Percentiles rank a stretch among this genome's conserved stretches.
These are phyloP conservation scores for Pipistrellus nathusii DNA, from an alignment of 2,797 vertebrate genomes.

Conservation along the genomic window DNA sequence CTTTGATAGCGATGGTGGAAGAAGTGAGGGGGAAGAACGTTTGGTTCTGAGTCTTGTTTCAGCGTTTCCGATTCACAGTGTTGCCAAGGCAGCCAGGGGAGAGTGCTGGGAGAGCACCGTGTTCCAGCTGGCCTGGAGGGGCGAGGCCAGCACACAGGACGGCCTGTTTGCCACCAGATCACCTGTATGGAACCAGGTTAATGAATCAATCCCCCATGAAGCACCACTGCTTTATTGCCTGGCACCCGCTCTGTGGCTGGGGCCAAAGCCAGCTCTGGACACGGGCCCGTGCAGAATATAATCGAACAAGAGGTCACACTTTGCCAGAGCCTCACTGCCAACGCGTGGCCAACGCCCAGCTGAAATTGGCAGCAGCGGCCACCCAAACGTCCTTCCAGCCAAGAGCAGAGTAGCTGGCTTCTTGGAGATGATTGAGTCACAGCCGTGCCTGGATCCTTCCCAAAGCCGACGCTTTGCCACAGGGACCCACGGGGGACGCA, in stretches of 20 bases:
- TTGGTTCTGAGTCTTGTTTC: not conserved
- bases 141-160: not conserved
- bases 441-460: not conserved
- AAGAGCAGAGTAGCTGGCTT: constrained; percentile 18
- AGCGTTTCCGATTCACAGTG: not conserved
- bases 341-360: not conserved
- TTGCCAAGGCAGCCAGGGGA: not conserved
- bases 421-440: constrained; percentile 27
- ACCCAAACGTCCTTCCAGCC: constrained; percentile 2
- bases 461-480: not conserved
- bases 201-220: not conserved
- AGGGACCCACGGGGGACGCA: fast-evolving
- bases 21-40: not conserved
- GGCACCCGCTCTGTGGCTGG: not conserved
- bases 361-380: constrained; percentile 44
- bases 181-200: not conserved
- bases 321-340: constrained; percentile 48
- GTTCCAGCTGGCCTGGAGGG: not conserved
- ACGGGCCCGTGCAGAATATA: not conserved
- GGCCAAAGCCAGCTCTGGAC: not conserved
- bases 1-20: not conserved
- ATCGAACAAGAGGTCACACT: constrained; percentile 44
- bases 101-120: not conserved
- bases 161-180: not conserved
- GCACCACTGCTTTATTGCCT: not conserved